These are phyloP conservation scores for Microtus oregoni DNA, from an alignment of 2,113 vertebrate genomes.

Conservation along the genomic window DNA sequence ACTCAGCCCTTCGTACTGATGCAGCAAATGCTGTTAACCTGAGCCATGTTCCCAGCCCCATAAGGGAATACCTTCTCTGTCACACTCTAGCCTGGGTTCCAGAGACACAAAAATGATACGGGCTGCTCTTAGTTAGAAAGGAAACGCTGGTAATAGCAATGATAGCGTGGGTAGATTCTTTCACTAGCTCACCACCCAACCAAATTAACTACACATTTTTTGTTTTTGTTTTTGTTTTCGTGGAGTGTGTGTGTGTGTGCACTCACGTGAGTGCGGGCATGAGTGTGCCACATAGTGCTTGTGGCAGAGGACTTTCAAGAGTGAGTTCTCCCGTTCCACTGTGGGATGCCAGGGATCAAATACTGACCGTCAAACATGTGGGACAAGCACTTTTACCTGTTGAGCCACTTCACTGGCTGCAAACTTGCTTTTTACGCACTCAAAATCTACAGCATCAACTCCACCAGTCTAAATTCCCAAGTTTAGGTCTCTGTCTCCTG, in stretches of 20 bases:
- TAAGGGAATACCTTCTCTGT: background rate
- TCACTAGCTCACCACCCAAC: background rate
- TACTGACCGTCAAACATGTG: background rate
- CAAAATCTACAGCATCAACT: background rate
- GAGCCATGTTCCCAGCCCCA: background rate
- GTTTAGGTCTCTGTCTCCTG: background rate
- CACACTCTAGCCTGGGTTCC: background rate
- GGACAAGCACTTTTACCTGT: background rate
- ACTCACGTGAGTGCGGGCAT: rapidly evolving
- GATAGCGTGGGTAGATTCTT: background rate
- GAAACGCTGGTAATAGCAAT: background rate
- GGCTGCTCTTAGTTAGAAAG: background rate
- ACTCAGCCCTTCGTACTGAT: background rate
- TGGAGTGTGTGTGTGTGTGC: background rate
- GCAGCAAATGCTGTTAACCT: background rate
- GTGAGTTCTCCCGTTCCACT: background rate
- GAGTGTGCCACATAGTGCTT: background rate
- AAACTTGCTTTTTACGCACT: background rate
- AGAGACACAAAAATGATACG: background rate
- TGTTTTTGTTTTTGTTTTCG: background rate
- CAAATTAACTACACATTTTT: background rate
- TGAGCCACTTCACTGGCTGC: background rate
- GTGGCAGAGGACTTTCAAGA: background rate
- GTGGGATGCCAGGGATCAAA: background rate
- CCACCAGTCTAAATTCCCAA: background rate